Evolutionary conservation across 92 coral and sea anemone genomes (phyloP), one percentile per base, ranked within the genome.

Genomic region (Phenganax stokvisi): DNA sequence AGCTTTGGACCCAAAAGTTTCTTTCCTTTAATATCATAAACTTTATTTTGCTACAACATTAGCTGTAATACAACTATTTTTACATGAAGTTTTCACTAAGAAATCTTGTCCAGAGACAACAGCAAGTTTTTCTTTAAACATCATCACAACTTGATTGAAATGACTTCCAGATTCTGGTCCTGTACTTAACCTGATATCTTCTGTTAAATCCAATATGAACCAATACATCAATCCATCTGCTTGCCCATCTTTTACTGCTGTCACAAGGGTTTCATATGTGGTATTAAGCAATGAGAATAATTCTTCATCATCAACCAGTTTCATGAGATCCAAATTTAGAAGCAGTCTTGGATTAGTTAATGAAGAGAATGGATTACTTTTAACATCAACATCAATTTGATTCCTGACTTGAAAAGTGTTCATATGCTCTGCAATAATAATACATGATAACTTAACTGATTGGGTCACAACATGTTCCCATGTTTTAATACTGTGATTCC

Each of bases 161-260:
- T 92, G 97, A 57, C 93, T 91, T 61, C 86, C 89, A 20, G 80
- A 57, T n/a, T 93, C 89, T 0, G 85, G 87, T 6, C 90, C 90
- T 56, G 99, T 96, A 16, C 91, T 86, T 67, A 96, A 54, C 28
- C 73, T 79, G 30, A 51, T 80, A 16, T 71, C 54, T 56, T 73
- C 69, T n/a, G 79, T 75, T 57, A 92, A 57, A 31, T 83, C 90
- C 52, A 96, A 54, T 8, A 16, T 47, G 64, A 92, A 92, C 99
- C 99, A 96, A 81, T 96, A 96, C 15, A 97, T 92, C 54, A 96
- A 69, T 12, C 91, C 99, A 73, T 96, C 97, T 16, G 90, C 88
- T 60, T 30, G 73, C 0, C 99, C 99, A 12, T 85, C 58, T 28
- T 74, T 85, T 7, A 47, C 20, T 3, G 85, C 87, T 85, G 88